phyloP scores from a whole-genome alignment of 2,113 vertebrate genomes.

The Turnix velox region DNA sequence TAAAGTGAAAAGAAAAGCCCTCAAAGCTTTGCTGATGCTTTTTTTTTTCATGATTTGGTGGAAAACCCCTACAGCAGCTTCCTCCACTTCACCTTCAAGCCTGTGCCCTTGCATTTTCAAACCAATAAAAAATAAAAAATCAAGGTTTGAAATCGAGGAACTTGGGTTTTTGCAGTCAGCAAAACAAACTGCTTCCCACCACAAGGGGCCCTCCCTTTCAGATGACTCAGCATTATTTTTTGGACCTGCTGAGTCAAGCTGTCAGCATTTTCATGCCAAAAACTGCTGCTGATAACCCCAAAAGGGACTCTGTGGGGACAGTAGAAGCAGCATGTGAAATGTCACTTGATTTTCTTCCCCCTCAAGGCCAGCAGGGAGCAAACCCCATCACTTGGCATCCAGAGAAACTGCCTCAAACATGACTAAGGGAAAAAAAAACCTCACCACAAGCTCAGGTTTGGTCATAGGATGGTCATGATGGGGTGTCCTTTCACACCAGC shows the following conservation, averaged over 20 bases:
- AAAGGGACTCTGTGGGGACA: background rate
- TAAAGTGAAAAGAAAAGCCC: no score
- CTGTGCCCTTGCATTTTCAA: background rate
- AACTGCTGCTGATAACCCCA: background rate
- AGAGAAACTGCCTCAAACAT: background rate
- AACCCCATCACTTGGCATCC: no score
- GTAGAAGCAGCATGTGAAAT: background rate
- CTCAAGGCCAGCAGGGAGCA: no score
- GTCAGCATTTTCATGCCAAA: background rate
- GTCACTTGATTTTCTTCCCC: background rate
- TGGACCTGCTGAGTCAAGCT: background rate
- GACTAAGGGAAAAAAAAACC: background rate
- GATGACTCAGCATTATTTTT: background rate
- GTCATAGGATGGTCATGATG: rapidly evolving
- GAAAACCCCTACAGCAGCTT: background rate
- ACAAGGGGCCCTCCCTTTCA: no score
- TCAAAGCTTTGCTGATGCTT: no score
- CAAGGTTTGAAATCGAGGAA: no score
- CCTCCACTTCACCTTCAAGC: background rate
- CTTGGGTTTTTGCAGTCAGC: background rate
- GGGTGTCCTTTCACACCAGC: background rate
- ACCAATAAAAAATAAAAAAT: no score
- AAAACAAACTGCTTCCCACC: background rate
- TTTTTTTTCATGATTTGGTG: no score
- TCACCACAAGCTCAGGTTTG: rapidly evolving